Evolutionary conservation across 2,113 vertebrate genomes (phyloP), one percentile per base, ranked within the genome.

Genomic region (Lepus europaeus): DNA sequence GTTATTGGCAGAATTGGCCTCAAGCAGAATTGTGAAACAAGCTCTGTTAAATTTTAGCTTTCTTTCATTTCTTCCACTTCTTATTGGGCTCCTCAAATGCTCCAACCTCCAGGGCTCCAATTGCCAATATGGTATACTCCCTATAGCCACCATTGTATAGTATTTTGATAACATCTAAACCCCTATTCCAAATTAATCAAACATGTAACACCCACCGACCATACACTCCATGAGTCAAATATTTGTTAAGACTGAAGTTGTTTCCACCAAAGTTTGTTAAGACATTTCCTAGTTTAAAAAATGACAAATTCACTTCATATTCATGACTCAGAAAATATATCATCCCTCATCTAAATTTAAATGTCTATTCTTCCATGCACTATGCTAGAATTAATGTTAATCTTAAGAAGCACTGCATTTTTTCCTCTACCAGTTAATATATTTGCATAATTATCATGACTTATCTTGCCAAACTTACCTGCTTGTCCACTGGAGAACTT

Each of bases 321-420:
- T 87, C 68, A 87, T 90, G 66, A 66, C n/a, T 87, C 64, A 84
- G 45, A 73, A 77, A 49, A n/a, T 29, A 56, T 83, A 66, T 84
- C 36, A 61, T 31, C 29, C 17, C 29, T 45, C n/a, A 79, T 20
- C 29, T 81, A 89, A 88, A 80, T 93, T 69, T 69, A 94, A 74
- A 69, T 49, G 6, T 87, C n/a, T 80, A 6, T 56, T 64, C 68
- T 74, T 89, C 33, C 22, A 61, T 23, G 63, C 11, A 61, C 9
- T 39, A 11, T 49, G 17, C 31, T 59, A 25, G 25, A 9, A 76
- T 19, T 87, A 78, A 56, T 16, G 53, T 89, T 89, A 92, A 92
- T 86, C 51, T 10, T 22, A 72, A 82, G 39, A 87, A 5, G 23
- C 11, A 63, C 23, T 19, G 17, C 33, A 19, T 12, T 87, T n/a